Evolutionary conservation across 2,113 vertebrate species (phyloP).

Genomic region (Turnix velox): DNA sequence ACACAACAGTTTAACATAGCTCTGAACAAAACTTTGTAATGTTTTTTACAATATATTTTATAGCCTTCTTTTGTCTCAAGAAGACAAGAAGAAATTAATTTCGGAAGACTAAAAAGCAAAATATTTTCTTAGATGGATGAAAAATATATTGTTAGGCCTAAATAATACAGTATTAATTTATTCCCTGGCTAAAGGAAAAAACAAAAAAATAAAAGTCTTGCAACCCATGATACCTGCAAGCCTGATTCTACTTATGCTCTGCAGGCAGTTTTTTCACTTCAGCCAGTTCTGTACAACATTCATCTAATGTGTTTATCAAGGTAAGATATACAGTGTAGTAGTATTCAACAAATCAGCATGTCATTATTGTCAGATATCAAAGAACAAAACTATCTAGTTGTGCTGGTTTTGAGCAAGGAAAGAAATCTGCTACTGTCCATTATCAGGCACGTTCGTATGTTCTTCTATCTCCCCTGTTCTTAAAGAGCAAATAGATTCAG

Average conservation of each 20-base stretch:
- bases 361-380: neutral
- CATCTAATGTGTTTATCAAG: neutral
- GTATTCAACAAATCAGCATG: neutral
- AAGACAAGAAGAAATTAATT: neutral
- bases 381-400: neutral
- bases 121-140: neutral
- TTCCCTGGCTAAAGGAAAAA: neutral
- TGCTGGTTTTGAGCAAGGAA: neutral
- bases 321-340: neutral
- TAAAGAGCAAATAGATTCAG: neutral
- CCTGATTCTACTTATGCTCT: neutral
- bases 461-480: neutral
- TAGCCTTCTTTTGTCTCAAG: neutral
- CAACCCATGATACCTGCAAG: neutral
- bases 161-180: neutral
- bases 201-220: rapidly evolving
- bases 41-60: neutral
- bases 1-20: neutral
- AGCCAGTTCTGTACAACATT: neutral
- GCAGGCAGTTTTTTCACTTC: neutral
- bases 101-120: neutral
- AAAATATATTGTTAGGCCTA: neutral
- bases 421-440: neutral
- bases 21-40: neutral
- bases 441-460: neutral